Evolutionary conservation across 2,888 invertebrate species (phyloP).

Genomic region (Pogonocherus hispidulus): DNA sequence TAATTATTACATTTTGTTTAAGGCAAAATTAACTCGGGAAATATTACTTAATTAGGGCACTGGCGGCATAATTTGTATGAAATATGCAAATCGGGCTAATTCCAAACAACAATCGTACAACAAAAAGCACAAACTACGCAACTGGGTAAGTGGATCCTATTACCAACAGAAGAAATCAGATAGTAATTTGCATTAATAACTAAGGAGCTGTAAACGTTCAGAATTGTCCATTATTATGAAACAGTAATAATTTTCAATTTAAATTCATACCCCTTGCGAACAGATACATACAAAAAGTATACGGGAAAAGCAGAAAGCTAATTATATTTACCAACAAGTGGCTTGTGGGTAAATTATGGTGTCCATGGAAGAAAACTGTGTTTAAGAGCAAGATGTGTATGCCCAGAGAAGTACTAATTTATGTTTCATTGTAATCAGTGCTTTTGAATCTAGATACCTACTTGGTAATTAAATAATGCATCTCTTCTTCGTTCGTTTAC

Average conservation of each 20-base stretch:
- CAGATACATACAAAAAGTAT: neutral
- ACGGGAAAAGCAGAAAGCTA: neutral
- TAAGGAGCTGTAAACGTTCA: conserved; percentile 16
- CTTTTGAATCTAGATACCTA: no score
- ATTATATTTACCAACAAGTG: neutral
- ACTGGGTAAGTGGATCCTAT: conserved; percentile 6
- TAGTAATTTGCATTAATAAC: conserved; percentile 17
- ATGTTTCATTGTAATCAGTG: neutral
- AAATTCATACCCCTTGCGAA: conserved; percentile 16
- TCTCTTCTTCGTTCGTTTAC: no score
- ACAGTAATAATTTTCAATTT: conserved; percentile 28
- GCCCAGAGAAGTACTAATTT: neutral
- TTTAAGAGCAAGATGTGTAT: neutral
- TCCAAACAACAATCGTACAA: neutral
- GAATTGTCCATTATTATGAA: conserved; percentile 19
- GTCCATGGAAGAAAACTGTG: neutral
- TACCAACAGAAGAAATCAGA: neutral
- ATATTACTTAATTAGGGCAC: no score
- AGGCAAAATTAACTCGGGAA: no score
- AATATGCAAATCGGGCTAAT: neutral
- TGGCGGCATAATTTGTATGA: no score
- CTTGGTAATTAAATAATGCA: no score
- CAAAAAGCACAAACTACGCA: neutral
- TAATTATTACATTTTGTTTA: no score
- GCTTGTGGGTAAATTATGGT: conserved; percentile 10